Base-by-base conservation (phyloP, 2,888 invertebrate species). In the Ophioninae sp. region DNA sequence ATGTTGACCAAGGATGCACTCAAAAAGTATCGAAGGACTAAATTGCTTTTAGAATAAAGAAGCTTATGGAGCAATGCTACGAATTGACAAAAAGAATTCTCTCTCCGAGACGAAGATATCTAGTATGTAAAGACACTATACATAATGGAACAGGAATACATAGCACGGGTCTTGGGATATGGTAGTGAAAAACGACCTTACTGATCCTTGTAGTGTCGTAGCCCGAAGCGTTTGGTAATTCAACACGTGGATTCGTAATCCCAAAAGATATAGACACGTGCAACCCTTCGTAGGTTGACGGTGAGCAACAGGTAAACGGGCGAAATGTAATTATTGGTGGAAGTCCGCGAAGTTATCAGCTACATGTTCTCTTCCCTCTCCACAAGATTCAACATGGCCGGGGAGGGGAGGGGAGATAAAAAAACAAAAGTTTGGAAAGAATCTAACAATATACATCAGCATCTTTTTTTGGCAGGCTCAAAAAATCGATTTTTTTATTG, bases 281-380 rank as follows among this genome's bases (percentile, higher is more conserved):
- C 71, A 10, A 37, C 58, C 71, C 71, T 59, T 58, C 71, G 20
- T 58, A 8, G 39, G 58, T 71, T n/a, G 39, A 30, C 17, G 56
- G 30, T 10, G 74, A 82, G 82, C 78, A 82, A 82, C 82, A 82
- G 78, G 78, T 82, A 81, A 81, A 81, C 76, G 81, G 30, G 23
- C 30, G 20, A 69, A 61, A 77, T 77, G 69, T 69, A 69, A 61
- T 71, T 37, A 61, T 71, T 20, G 71, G 71, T 17, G 30, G 58
- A 58, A 71, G 39, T 39, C 58, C 30, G 69, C 51, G 56, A 69
- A 56, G 69, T 69, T 51, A 71, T 58, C 58, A 56, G 37, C 71
- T 56, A 71, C 30, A 59, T 56, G 37, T 71, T 30, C 58, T 37
- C 71, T 10, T 37, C 37, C 71, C 71, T 17, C 20, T 56, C 71